Evolutionary conservation across 2,113 vertebrate genomes (phyloP).

Genomic region (Notarius quadriscutis): DNA sequence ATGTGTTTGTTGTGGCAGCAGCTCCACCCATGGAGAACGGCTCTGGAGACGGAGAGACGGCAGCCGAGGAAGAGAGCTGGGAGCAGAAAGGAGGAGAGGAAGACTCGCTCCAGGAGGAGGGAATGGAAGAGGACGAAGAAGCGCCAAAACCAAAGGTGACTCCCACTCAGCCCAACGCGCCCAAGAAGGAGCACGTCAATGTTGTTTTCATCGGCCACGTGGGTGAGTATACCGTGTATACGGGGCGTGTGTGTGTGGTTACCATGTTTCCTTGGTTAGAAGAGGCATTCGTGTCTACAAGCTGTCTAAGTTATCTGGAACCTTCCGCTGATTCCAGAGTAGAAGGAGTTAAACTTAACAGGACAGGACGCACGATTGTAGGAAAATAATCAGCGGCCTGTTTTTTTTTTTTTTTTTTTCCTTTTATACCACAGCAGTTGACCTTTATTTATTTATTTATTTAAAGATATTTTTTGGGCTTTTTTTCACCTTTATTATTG

Average conservation of each 20-base stretch:
- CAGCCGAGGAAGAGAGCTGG: slow-evolving; percentile 86
- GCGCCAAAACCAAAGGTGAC: slow-evolving; percentile 81
- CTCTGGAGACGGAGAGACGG: slow-evolving; percentile 84
- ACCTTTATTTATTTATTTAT: not conserved
- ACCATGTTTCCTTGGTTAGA: not conserved
- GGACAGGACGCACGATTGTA: not conserved
- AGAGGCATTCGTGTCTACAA: too few relatives aligned
- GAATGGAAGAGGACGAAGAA: slow-evolving; percentile 86
- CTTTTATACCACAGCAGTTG: not conserved
- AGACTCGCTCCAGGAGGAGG: slow-evolving; percentile 75
- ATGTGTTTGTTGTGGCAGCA: slow-evolving; percentile 43
- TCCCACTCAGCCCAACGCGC: slow-evolving; percentile 78
- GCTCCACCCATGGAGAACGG: slow-evolving; percentile 81
- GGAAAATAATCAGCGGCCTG: not conserved
- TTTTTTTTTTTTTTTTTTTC: not conserved
- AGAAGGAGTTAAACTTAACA: too few relatives aligned
- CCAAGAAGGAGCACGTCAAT: slow-evolving; percentile 90
- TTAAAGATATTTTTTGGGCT: too few relatives aligned
- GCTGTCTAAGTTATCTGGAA: too few relatives aligned
- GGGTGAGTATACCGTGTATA: slow-evolving; percentile 70
- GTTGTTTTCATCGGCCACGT: slow-evolving; percentile 90
- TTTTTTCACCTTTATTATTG: too few relatives aligned
- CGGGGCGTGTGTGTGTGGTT: not conserved
- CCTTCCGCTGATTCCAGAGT: too few relatives aligned
- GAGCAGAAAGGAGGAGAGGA: slow-evolving; percentile 81